Evolutionary conservation across 2,888 invertebrate species (phyloP).

Genomic region (Nephrotoma guestfalica): DNA sequence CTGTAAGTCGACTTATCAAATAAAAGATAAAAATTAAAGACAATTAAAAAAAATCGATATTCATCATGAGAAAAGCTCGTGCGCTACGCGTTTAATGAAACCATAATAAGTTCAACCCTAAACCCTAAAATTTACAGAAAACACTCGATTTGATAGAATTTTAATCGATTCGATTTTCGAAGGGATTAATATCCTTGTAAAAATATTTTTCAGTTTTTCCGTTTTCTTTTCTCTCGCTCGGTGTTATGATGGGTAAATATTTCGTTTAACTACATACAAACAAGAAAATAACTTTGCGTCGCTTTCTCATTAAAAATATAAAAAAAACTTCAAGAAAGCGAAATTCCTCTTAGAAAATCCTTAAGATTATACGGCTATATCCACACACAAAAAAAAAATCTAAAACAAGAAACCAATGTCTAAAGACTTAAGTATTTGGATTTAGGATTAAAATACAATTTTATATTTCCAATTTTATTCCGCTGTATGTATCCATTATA

Average conservation of each 20-base stretch:
- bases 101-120: background rate
- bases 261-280: background rate
- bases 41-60: background rate
- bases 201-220: background rate
- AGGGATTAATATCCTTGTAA: background rate
- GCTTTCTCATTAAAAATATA: background rate
- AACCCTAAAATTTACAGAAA: background rate
- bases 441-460: background rate
- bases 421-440: background rate
- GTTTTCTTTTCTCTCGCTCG: background rate
- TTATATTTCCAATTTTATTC: background rate
- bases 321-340: background rate
- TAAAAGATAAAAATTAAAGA: background rate
- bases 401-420: background rate
- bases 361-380: background rate
- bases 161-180: background rate
- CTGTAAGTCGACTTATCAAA: background rate
- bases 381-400: background rate
- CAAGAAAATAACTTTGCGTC: background rate
- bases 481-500: background rate
- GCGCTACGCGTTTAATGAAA: background rate
- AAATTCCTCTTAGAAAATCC: background rate
- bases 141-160: background rate
- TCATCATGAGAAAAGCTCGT: background rate
- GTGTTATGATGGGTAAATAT: background rate